Percentiles rank a stretch among this genome's conserved stretches.
These are phyloP conservation scores for Hippasteria phrygiana DNA, from an alignment of 53 echinoderm and acorn worm genomes.

Conservation along the genomic window DNA sequence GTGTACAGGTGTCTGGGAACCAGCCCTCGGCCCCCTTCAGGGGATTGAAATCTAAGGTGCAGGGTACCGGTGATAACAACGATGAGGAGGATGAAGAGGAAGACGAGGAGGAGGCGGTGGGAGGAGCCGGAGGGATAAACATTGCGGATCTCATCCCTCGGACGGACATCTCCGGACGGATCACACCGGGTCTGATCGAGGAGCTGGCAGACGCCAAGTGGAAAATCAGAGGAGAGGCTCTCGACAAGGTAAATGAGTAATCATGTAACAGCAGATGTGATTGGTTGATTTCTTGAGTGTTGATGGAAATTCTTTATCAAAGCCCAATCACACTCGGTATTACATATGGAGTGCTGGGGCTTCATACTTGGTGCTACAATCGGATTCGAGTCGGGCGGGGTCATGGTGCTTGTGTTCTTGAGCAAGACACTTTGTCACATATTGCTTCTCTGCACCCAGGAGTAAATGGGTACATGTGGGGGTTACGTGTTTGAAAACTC, in stretches of 20 bases:
- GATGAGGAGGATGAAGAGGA: conserved; percentile 81
- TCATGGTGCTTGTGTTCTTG: too few species aligned
- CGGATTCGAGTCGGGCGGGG: too few species aligned
- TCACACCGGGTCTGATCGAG: conserved; percentile 76
- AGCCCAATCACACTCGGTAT: neutral
- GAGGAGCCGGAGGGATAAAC: conserved; percentile 69
- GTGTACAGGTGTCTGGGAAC: conserved; percentile 74
- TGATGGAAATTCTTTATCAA: neutral
- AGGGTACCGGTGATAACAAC: conserved; percentile 25
- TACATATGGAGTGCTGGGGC: neutral
- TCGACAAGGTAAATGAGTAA: conserved; percentile 86
- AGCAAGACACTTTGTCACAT: too few species aligned
- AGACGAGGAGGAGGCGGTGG: conserved; percentile 68
- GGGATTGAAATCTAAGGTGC: conserved; percentile 69
- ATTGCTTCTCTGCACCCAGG: too few species aligned
- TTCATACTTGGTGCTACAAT: neutral
- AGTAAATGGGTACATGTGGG: too few species aligned
- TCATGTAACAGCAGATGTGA: neutral
- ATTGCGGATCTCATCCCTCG: conserved; percentile 79
- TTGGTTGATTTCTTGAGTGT: neutral
- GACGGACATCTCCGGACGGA: conserved; percentile 79
- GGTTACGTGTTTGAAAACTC: too few species aligned
- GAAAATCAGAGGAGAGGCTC: conserved; percentile 93
- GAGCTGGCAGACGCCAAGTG: conserved; percentile 84
- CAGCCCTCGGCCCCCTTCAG: conserved; percentile 86